Percentiles rank a stretch among this genome's conserved stretches.
These are phyloP conservation scores for Lordiphosa clarofinis DNA, from an alignment of 1,140 invertebrate species.

Conservation along the genomic window DNA sequence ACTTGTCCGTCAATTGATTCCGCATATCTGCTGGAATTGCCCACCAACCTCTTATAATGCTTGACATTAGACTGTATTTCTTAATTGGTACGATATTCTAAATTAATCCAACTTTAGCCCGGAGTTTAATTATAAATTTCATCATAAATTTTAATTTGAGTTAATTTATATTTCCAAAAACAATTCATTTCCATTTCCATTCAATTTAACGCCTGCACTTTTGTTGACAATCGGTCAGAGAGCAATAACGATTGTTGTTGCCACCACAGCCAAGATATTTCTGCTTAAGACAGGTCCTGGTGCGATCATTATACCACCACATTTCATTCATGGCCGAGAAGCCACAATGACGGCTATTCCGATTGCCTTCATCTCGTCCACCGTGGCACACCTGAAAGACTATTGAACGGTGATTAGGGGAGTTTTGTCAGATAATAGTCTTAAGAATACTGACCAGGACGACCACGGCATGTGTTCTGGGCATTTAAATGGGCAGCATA, in stretches of 20 bases:
- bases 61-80: too few species aligned
- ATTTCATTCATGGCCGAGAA: slow-evolving; percentile 9
- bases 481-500: slow-evolving; percentile 10
- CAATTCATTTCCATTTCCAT: background rate
- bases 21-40: too few species aligned
- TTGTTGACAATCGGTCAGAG: slow-evolving; percentile 2
- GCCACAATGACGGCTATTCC: slow-evolving; percentile 10
- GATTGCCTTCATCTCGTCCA: slow-evolving; percentile 6
- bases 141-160: too few species aligned
- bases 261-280: slow-evolving; percentile 27
- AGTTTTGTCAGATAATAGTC: background rate
- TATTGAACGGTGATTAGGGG: background rate
- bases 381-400: slow-evolving; percentile 13
- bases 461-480: slow-evolving; percentile 7
- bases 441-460: slow-evolving; percentile 8
- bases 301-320: slow-evolving; percentile 19
- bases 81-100: too few species aligned
- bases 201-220: slow-evolving; percentile 6
- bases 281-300: slow-evolving; percentile 14
- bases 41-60: too few species aligned
- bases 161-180: too few species aligned
- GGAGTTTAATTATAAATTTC: too few species aligned
- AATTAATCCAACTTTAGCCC: too few species aligned
- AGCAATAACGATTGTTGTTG: slow-evolving; percentile 41
- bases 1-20: too few species aligned